Conservation (phyloP, 2,888 invertebrate genomes). For the Apotomis turbidana region DNA sequence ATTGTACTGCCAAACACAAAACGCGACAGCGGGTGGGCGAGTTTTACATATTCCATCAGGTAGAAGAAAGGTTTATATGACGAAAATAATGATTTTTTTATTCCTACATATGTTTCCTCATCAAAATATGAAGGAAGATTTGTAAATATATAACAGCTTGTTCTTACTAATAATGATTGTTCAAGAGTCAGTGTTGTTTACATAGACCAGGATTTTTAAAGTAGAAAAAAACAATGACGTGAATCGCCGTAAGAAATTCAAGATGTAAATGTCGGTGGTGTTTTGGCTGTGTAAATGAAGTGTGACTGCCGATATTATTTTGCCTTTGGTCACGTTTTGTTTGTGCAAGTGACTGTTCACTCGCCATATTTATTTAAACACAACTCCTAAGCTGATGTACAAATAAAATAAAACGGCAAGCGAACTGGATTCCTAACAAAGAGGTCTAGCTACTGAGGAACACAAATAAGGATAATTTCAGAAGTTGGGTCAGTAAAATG, state of each 20-base stretch:
- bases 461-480: constrained; percentile 24
- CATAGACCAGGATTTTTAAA: constrained; percentile 5
- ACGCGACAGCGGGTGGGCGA: too few relatives aligned
- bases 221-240: constrained; percentile 9
- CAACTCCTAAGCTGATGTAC: constrained; percentile 33
- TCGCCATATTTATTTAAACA: constrained; percentile 40
- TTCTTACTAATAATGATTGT: background rate
- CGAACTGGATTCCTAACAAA: constrained; percentile 27
- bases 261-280: constrained; percentile 60
- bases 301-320: constrained; percentile 59
- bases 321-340: constrained; percentile 54
- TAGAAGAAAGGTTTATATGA: too few relatives aligned
- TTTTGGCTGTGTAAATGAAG: constrained; percentile 61
- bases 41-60: too few relatives aligned
- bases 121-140: too few relatives aligned
- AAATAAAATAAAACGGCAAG: constrained; percentile 34
- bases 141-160: background rate
- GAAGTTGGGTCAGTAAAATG: background rate
- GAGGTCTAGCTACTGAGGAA: background rate
- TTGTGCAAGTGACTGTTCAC: constrained; percentile 38
- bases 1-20: too few relatives aligned
- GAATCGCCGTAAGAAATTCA: constrained; percentile 48
- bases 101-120: too few relatives aligned
- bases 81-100: too few relatives aligned
- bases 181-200: constrained; percentile 17